phyloP scores from a whole-genome alignment of 1,140 invertebrate species.

The Drosophila kanapiae region DNA sequence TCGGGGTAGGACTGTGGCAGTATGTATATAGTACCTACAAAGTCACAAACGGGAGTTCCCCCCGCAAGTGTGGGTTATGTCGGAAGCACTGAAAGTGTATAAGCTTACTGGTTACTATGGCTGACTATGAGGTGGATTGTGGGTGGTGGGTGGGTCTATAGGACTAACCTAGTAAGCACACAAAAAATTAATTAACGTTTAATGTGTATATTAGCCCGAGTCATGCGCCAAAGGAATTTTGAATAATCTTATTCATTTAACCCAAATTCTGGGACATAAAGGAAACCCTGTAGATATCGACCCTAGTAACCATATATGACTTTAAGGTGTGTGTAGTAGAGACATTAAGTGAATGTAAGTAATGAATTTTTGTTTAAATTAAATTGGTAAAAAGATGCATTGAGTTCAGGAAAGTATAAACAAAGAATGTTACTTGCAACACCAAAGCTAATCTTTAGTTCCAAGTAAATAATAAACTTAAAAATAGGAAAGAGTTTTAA shows the following conservation, averaged over 20 bases:
- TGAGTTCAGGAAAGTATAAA: neutral
- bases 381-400: too few species aligned
- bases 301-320: neutral
- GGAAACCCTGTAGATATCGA: neutral
- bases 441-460: neutral
- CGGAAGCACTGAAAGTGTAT: conserved; percentile 25
- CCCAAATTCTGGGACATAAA: neutral
- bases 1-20: conserved; percentile 1
- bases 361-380: neutral
- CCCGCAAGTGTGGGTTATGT: conserved; percentile 12
- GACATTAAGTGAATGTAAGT: fast-evolving
- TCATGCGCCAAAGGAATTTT: conserved; percentile 23
- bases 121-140: neutral
- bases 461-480: neutral
- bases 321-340: neutral
- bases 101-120: conserved; percentile 31
- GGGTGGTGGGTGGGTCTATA: too few species aligned
- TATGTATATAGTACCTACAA: neutral
- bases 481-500: neutral
- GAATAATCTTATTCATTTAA: neutral
- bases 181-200: conserved; percentile 40
- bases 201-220: conserved; percentile 41
- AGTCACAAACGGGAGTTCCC: conserved; percentile 3
- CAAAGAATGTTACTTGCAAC: neutral
- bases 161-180: conserved; percentile 17